Base-by-base conservation (phyloP, 2,888 invertebrate genomes). In the Drosophila engyochracea region DNA sequence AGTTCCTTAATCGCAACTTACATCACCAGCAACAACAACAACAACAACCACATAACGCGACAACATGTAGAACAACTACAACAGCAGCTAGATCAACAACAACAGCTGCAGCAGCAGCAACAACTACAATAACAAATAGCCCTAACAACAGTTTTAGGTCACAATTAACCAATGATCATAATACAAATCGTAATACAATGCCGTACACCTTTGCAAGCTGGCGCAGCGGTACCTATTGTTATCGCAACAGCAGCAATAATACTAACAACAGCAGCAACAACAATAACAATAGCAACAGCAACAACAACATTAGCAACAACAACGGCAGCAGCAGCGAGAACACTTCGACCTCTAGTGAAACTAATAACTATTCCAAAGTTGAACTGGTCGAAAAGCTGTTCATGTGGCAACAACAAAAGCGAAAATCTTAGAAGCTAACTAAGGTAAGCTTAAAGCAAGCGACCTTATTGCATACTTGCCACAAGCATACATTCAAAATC, bases 1-100 rank as follows among this genome's bases (percentile, higher is more conserved):
- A 92, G 92, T 93, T 92, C 91, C 91, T 91, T 77, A 91, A 91
- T 84, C 89, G 91, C 82, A 91, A 87, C 85, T 82, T 87, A 83
- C 83, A 89, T 83, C 82, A 88, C 68, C 79, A 85, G 59, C 81
- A 78, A 59, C 76, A 67, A 62, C 74, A 44, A 31, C 55, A 60
- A 52, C 74, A 80, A 61, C 76, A 16, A 2, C 47, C 47, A 28
- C 41, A 28, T 57, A 7, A 62, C 37, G 30, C 73, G 61, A 61
- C 77, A 57, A 62, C 80, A 74, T n/a, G 67, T 52, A 28, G 72
- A 68, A 30, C 87, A 60, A 31, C 72, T 58, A 41, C 70, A 53
- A 31, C 53, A 52, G 53, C 70, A 69, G 51, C 72, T 74, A 54
- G 70, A 61, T 44, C 73, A 76, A 59, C 85, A 74, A 49, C 81